Percentiles rank a stretch among this genome's conserved stretches.
Evolutionary conservation across 2,888 invertebrate genomes (phyloP).

Genomic region (Chelonus formosanus): DNA sequence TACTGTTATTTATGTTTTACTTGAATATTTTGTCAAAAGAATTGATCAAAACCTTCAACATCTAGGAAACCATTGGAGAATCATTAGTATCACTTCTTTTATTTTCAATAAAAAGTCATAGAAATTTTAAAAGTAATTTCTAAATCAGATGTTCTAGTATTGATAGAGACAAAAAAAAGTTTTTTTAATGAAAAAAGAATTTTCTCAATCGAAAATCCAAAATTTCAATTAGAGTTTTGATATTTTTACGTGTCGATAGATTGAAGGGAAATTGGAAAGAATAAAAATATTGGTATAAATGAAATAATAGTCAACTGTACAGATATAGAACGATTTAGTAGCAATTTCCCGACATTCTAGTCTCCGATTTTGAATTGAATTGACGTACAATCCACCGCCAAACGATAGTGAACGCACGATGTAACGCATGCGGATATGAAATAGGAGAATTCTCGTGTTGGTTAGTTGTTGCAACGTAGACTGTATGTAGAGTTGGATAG

Average conservation of each 20-base stretch:
- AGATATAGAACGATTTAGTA: slow-evolving; percentile 58
- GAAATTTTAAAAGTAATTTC: too few relatives aligned
- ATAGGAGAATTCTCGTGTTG: slow-evolving; percentile 12
- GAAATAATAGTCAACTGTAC: slow-evolving; percentile 11
- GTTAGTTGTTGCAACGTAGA: slow-evolving; percentile 5
- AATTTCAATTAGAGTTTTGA: slow-evolving; percentile 1
- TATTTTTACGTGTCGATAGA: slow-evolving; percentile 4
- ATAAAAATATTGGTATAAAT: slow-evolving; percentile 9
- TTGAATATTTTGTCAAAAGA: too few relatives aligned
- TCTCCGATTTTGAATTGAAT: slow-evolving; percentile 47
- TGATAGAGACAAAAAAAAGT: too few relatives aligned
- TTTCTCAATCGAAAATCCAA: not conserved
- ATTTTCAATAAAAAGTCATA: too few relatives aligned
- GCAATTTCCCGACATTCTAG: slow-evolving; percentile 57
- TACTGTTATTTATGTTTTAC: too few relatives aligned
- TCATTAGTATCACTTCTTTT: too few relatives aligned
- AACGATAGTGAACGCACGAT: not conserved
- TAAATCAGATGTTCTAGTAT: too few relatives aligned
- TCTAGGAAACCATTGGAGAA: too few relatives aligned
- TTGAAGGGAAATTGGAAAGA: not conserved
- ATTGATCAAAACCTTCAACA: too few relatives aligned
- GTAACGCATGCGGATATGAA: slow-evolving; percentile 27
- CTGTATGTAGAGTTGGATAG: slow-evolving; percentile 1
- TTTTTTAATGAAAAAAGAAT: too few relatives aligned
- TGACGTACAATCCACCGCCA: slow-evolving; percentile 12